phyloP scores from a whole-genome alignment of 2,888 invertebrate genomes.

The Tenthredo mesomela region DNA sequence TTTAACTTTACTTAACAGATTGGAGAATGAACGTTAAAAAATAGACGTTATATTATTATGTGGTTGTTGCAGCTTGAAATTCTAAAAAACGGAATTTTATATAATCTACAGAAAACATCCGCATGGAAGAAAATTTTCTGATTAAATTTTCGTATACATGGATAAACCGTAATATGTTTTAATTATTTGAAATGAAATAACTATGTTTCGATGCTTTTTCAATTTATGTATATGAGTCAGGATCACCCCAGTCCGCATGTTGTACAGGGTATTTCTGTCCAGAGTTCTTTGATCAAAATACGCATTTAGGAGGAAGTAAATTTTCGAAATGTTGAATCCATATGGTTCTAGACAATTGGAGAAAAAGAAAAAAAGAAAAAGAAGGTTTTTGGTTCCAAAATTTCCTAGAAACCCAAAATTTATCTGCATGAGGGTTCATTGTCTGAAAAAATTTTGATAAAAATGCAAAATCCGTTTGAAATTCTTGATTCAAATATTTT shows the following conservation, averaged over 20 bases:
- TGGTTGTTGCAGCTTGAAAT: neutral
- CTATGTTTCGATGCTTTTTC: neutral
- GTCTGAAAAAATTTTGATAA: neutral
- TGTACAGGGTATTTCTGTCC: neutral
- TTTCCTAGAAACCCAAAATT: neutral
- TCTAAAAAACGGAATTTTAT: neutral
- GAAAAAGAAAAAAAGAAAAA: neutral
- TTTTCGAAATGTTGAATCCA: too few species aligned
- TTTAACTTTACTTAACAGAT: too few species aligned
- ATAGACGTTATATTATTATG: too few species aligned
- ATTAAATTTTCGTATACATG: neutral
- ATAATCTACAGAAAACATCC: too few species aligned
- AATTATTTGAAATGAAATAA: too few species aligned
- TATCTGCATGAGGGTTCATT: neutral
- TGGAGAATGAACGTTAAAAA: too few species aligned
- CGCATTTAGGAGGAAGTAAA: too few species aligned
- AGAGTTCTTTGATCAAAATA: neutral
- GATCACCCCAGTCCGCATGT: slow-evolving; percentile 3
- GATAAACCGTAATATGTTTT: too few species aligned
- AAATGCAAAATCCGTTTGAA: neutral
- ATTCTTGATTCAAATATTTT: neutral
- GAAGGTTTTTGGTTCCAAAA: too few species aligned
- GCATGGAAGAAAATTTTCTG: neutral
- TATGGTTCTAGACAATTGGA: too few species aligned
- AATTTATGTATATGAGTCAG: neutral